Conservation (phyloP, 2,797 vertebrate species). For the Linurgus olivaceus region DNA sequence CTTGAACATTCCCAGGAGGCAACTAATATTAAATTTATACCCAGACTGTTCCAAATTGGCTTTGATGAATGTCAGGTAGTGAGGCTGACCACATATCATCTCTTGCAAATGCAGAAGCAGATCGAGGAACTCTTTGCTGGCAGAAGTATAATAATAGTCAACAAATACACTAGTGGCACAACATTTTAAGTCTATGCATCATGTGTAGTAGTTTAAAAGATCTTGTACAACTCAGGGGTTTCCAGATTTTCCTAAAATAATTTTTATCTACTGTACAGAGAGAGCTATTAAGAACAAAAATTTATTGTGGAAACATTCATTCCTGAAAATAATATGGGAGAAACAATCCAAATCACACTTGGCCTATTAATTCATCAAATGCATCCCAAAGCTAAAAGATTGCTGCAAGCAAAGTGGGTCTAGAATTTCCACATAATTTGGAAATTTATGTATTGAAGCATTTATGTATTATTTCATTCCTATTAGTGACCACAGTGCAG, state of each 20-base stretch:
- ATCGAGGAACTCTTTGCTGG: neutral
- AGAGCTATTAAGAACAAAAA: slow-evolving; percentile 26
- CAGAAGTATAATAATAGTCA: slow-evolving; percentile 22
- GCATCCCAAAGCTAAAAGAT: neutral
- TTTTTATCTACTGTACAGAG: slow-evolving; percentile 15
- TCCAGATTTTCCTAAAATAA: slow-evolving; percentile 63
- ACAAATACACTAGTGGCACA: slow-evolving; percentile 26
- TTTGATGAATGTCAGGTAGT: slow-evolving; percentile 41
- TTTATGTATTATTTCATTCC: neutral
- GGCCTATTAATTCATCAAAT: neutral
- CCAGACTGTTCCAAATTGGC: slow-evolving; percentile 8
- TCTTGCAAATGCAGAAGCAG: neutral
- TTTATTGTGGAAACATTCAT: neutral
- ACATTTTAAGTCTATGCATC: slow-evolving; percentile 33
- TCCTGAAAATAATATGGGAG: slow-evolving; percentile 40
- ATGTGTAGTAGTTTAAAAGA: slow-evolving; percentile 22
- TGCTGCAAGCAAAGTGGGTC: neutral
- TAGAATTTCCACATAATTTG: neutral
- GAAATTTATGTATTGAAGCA: neutral
- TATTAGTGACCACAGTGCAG: neutral
- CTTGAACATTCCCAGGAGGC: slow-evolving; percentile 34
- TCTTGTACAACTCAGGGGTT: slow-evolving; percentile 34
- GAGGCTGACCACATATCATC: slow-evolving; percentile 3
- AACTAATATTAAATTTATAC: slow-evolving; percentile 40
- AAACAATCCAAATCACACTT: neutral